Evolutionary conservation across 2,888 invertebrate species (phyloP).

Genomic region (Drosophila fulvimacula): DNA sequence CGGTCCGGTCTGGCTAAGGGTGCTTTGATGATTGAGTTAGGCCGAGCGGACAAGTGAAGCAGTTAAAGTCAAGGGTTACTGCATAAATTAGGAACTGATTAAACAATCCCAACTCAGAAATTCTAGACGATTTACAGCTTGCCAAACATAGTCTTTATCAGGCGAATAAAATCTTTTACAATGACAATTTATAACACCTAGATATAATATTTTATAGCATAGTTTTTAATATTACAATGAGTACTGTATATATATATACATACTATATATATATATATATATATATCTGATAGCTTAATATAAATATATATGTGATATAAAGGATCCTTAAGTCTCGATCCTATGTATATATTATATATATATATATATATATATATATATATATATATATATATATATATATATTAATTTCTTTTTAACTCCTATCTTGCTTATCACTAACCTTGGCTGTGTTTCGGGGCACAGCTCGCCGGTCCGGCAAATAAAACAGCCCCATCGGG

Average conservation of each 20-base stretch:
- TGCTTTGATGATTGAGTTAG: constrained; percentile 14
- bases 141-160: constrained; percentile 7
- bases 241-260: not conserved
- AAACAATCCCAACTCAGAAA: constrained; percentile 1
- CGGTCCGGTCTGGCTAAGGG: constrained; percentile 17
- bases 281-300: not conserved
- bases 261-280: too few species aligned
- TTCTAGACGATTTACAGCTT: not conserved
- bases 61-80: constrained; percentile 25
- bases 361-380: not conserved
- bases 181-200: not conserved
- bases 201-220: not conserved
- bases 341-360: too few species aligned
- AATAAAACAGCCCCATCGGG: too few species aligned
- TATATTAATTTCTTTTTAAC: too few species aligned
- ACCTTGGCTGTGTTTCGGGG: too few species aligned
- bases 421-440: too few species aligned
- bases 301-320: too few species aligned
- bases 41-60: constrained; percentile 20
- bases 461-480: too few species aligned
- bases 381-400: not conserved
- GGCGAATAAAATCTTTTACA: constrained; percentile 5
- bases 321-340: too few species aligned
- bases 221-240: not conserved
- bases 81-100: constrained; percentile 14